A percentile compares a stretch with the other conserved stretches of the same genome.
phyloP scores from a whole-genome alignment of 64 coral and sea anemone genomes.

The Astreopora myriophthalma region DNA sequence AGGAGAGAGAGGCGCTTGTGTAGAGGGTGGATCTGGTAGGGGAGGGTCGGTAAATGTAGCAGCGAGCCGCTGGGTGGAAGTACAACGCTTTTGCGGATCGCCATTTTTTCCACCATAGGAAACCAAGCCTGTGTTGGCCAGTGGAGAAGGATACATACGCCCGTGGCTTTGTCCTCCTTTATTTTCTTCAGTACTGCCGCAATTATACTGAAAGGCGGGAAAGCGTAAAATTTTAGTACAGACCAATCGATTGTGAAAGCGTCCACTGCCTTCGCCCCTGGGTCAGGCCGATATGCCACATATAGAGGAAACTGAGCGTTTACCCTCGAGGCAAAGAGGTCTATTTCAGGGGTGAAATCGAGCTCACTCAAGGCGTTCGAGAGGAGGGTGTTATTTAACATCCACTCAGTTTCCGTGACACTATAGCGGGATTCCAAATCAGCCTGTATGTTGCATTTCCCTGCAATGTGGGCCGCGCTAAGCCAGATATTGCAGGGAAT shows the following conservation, averaged over 20 bases:
- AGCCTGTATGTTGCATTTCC: too few relatives aligned
- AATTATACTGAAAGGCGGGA: constrained; percentile 36
- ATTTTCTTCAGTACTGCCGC: not conserved
- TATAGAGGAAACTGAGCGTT: not conserved
- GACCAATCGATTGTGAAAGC: not conserved
- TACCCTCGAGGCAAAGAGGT: not conserved
- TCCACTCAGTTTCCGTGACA: constrained; percentile 4
- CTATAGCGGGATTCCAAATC: not conserved
- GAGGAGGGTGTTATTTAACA: not conserved
- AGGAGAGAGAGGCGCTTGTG: not conserved
- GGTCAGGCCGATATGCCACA: not conserved
- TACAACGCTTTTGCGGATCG: not conserved
- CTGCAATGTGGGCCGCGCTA: too few relatives aligned
- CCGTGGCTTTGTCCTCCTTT: not conserved
- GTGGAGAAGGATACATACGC: not conserved
- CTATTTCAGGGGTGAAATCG: not conserved
- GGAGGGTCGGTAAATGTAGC: not conserved
- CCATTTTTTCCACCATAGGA: not conserved
- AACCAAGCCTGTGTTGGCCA: constrained; percentile 12
- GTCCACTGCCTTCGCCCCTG: not conserved
- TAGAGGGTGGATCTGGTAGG: not conserved
- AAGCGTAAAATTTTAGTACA: constrained; percentile 23
- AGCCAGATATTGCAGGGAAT: not conserved
- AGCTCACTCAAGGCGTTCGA: not conserved
- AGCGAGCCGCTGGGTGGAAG: not conserved